These are phyloP conservation scores for Calephelis perditalis DNA, from an alignment of 2,888 invertebrate genomes.

Conservation along the genomic window DNA sequence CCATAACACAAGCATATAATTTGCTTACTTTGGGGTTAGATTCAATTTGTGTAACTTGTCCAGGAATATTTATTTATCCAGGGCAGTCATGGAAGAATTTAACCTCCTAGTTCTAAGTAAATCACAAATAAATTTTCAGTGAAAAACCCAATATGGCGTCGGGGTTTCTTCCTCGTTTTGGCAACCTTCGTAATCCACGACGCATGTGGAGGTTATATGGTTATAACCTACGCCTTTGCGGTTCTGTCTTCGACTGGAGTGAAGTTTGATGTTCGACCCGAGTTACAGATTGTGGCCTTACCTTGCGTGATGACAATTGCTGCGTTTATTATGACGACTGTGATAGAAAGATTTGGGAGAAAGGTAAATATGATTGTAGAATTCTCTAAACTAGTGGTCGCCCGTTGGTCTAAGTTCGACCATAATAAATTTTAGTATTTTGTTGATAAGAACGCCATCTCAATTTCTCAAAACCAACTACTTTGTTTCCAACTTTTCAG, in stretches of 20 bases:
- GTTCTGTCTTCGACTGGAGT: slow-evolving; percentile 37
- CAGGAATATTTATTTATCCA: too few species aligned
- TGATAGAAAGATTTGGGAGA: slow-evolving; percentile 30
- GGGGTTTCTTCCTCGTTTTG: slow-evolving; percentile 35
- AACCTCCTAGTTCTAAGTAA: too few species aligned
- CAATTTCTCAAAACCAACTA: too few species aligned
- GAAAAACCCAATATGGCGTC: slow-evolving; percentile 41
- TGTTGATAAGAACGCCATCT: too few species aligned
- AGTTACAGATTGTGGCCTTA: slow-evolving; percentile 40
- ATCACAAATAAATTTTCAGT: slow-evolving; percentile 34
- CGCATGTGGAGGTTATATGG: slow-evolving; percentile 37
- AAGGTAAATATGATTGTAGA: slow-evolving; percentile 18
- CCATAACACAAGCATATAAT: too few species aligned
- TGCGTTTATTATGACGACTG: slow-evolving; percentile 34
- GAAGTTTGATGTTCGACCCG: slow-evolving; percentile 33
- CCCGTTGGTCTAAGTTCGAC: too few species aligned
- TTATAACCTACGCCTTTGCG: slow-evolving; percentile 39
- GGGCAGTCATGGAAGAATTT: too few species aligned
- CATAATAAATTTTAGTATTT: too few species aligned
- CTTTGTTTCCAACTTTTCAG: too few species aligned
- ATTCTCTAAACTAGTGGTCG: too few species aligned
- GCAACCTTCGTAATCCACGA: slow-evolving; percentile 34
- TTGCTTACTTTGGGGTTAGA: too few species aligned
- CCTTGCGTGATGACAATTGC: slow-evolving; percentile 42
- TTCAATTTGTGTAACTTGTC: too few species aligned